These are phyloP conservation scores for Watsonalla binaria DNA, from an alignment of 2,888 invertebrate genomes.

Conservation along the genomic window DNA sequence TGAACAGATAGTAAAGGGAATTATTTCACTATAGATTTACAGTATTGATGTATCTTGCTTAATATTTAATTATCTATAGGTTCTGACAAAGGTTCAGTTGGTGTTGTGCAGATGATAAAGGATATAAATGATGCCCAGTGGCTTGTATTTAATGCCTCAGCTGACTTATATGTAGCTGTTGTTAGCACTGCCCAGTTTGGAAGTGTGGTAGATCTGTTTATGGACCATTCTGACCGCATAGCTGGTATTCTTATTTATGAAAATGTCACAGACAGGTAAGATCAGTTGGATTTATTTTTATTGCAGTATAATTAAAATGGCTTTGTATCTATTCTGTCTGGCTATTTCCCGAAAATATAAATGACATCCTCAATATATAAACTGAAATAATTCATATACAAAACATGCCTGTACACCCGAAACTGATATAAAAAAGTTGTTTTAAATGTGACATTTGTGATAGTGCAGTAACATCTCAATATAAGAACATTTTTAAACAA, in stretches of 20 bases:
- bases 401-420: too few species aligned
- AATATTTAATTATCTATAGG: slow-evolving; percentile 65
- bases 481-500: too few species aligned
- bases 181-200: slow-evolving; percentile 82
- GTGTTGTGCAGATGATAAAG: slow-evolving; percentile 87
- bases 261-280: slow-evolving; percentile 61
- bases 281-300: neutral
- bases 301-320: too few species aligned
- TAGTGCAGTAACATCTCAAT: too few species aligned
- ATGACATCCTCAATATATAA: too few species aligned
- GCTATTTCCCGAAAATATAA: too few species aligned
- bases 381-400: too few species aligned
- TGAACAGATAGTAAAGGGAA: too few species aligned
- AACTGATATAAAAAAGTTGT: too few species aligned
- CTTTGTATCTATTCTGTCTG: too few species aligned
- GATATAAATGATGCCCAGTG: slow-evolving; percentile 83
- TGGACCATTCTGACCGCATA: slow-evolving; percentile 74
- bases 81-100: slow-evolving; percentile 87
- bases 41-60: neutral
- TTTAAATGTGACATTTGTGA: too few species aligned
- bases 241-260: slow-evolving; percentile 83
- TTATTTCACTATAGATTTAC: neutral
- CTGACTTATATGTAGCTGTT: slow-evolving; percentile 89
- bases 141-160: slow-evolving; percentile 84
- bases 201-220: slow-evolving; percentile 71